Conservation (phyloP, 2,888 invertebrate genomes). For the Euplagia quadripunctaria region DNA sequence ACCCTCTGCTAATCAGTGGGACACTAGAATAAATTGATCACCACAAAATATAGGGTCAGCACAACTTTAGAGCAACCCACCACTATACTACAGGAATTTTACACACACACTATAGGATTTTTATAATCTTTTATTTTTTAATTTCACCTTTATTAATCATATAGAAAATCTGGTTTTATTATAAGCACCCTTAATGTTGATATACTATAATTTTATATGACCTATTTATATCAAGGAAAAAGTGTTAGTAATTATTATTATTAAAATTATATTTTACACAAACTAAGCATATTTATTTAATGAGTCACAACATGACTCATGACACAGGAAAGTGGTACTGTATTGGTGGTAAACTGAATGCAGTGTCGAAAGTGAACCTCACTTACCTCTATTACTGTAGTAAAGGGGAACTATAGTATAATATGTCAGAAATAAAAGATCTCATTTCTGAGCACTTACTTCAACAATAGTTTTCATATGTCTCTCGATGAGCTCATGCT, state of each 20-base stretch:
- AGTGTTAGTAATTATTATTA: not conserved
- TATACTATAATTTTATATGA: too few relatives aligned
- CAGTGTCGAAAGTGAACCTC: not conserved
- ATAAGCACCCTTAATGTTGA: too few relatives aligned
- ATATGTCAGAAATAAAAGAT: not conserved
- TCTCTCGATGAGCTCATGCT: slow-evolving; percentile 98
- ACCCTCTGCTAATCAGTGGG: too few relatives aligned
- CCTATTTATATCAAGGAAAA: not conserved
- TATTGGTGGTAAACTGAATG: not conserved
- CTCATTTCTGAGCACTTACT: slow-evolving; percentile 52
- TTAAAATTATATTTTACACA: not conserved
- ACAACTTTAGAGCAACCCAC: too few relatives aligned
- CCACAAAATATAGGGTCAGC: too few relatives aligned
- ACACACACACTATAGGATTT: too few relatives aligned
- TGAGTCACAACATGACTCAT: not conserved
- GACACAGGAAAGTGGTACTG: not conserved
- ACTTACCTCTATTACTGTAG: not conserved
- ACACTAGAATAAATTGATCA: too few relatives aligned
- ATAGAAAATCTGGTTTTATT: too few relatives aligned
- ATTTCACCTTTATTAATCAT: too few relatives aligned
- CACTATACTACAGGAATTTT: too few relatives aligned
- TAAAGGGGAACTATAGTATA: not conserved
- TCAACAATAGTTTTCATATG: slow-evolving; percentile 96
- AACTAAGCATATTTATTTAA: not conserved
- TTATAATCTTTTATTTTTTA: too few relatives aligned